Evolutionary conservation across 2,797 vertebrate genomes (phyloP).

Genomic region (Melanotaenia boesemani): DNA sequence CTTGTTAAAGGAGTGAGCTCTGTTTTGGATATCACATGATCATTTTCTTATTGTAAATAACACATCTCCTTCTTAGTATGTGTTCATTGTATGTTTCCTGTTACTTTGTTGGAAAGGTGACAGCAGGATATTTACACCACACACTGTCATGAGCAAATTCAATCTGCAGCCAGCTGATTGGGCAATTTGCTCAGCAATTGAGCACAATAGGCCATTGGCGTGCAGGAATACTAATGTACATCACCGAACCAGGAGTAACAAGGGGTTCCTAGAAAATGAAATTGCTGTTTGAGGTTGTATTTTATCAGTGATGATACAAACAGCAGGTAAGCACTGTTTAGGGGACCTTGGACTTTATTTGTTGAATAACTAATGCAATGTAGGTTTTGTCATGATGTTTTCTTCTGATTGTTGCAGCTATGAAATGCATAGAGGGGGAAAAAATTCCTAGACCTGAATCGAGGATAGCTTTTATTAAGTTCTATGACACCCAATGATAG

Average conservation of each 20-base stretch:
- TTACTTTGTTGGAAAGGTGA: constrained; percentile 53
- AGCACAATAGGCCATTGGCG: constrained; percentile 69
- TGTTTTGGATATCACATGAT: background rate
- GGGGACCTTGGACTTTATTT: background rate
- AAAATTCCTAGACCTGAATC: too few relatives aligned
- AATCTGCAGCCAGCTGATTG: constrained; percentile 74
- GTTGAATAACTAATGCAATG: background rate
- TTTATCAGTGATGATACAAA: constrained; percentile 27
- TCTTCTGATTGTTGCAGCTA: too few relatives aligned
- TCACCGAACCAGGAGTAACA: constrained; percentile 27
- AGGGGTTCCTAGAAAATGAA: constrained; percentile 24
- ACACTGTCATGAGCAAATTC: constrained; percentile 75
- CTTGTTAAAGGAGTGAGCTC: background rate
- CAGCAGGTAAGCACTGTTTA: background rate
- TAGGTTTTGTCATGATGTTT: background rate
- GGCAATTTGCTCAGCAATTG: constrained; percentile 75
- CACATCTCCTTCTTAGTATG: constrained; percentile 17
- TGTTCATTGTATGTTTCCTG: constrained; percentile 45
- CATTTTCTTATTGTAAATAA: background rate
- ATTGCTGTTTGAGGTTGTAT: constrained; percentile 23
- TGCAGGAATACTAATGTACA: constrained; percentile 68
- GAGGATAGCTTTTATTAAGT: too few relatives aligned
- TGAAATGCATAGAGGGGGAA: too few relatives aligned
- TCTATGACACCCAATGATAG: too few relatives aligned
- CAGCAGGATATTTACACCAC: constrained; percentile 72